Base-by-base conservation (phyloP, 2,113 vertebrate genomes). In the Ondatra zibethicus region DNA sequence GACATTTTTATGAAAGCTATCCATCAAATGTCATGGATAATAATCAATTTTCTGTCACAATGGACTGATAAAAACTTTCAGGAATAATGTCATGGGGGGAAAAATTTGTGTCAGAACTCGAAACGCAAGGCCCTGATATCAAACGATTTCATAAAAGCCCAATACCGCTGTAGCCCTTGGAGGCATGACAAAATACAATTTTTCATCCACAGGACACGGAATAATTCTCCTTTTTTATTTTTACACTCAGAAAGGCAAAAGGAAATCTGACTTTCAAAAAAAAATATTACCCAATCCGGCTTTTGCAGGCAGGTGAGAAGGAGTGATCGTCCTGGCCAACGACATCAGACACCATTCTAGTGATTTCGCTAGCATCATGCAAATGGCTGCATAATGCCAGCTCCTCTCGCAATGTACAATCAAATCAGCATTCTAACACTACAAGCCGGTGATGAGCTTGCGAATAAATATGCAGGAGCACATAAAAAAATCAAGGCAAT, bases 401-500 rank as follows among this genome's bases (percentile, higher is more conserved):
- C 97, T 98, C 98, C 98, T 99, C 98, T 98, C 97, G 98, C 98
- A 99, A 99, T 99, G 99, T 99, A 99, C 99, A 99, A 99, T 99
- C 99, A 99, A 99, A 99, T 99, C 99, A 99, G 99, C 99, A 99
- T 99, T 99, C 99, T 99, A 99, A 99, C 99, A 99, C 98, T 98
- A 99, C 99, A 99, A 98, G 98, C 98, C 98, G 77, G 98, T 99
- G 99, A 99, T 99, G 99, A 99, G 99, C 99, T 99, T 97, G 98
- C 98, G 99, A 99, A 99, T 99, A 99, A 99, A 99, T 99, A 99
- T 99, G 99, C 99, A 99, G 99, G 99, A 99, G 99, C 98, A 84
- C 98, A 97, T 98, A 98, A 98, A 98, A 99, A 98, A 99, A 98
- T 98, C 98, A 98, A 99, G 98, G 99, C 99, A 99, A 99, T 99